Evolutionary conservation across 1,140 invertebrate species (phyloP).

Genomic region (Lepeophtheirus salmonis): DNA sequence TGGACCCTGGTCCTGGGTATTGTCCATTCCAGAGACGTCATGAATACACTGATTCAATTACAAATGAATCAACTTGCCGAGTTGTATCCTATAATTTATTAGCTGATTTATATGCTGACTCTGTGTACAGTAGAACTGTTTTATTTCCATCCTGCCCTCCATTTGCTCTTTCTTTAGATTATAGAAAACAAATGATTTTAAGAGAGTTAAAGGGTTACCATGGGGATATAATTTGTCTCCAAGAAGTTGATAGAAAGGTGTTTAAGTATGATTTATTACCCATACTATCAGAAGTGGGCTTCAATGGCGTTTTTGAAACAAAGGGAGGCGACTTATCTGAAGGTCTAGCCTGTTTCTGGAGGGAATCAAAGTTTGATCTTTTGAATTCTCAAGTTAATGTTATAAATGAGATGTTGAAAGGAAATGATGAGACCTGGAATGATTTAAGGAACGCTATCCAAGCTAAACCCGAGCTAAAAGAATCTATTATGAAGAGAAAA

Average conservation of each 20-base stretch:
- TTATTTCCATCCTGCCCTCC: slow-evolving; percentile 60
- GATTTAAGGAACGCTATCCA: not conserved
- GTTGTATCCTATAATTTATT: slow-evolving; percentile 71
- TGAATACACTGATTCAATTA: slow-evolving; percentile 35
- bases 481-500: not conserved
- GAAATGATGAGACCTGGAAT: not conserved
- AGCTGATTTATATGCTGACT: slow-evolving; percentile 66
- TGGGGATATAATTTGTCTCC: slow-evolving; percentile 68
- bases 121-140: slow-evolving; percentile 44
- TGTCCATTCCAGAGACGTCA: slow-evolving; percentile 66
- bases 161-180: slow-evolving; percentile 56
- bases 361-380: slow-evolving; percentile 28
- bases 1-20: slow-evolving; percentile 46
- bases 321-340: slow-evolving; percentile 55
- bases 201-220: slow-evolving; percentile 65
- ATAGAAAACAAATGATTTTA: slow-evolving; percentile 58
- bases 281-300: slow-evolving; percentile 35
- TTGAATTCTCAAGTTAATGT: not conserved
- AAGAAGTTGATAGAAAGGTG: slow-evolving; percentile 70
- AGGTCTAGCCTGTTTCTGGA: slow-evolving; percentile 58
- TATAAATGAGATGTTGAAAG: not conserved
- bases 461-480: not conserved
- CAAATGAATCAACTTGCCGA: slow-evolving; percentile 45
- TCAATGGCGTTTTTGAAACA: slow-evolving; percentile 39
- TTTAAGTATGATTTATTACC: slow-evolving; percentile 49